Base-by-base conservation (phyloP, 1,140 invertebrate genomes). In the Hyposmocoma kahamanoa region DNA sequence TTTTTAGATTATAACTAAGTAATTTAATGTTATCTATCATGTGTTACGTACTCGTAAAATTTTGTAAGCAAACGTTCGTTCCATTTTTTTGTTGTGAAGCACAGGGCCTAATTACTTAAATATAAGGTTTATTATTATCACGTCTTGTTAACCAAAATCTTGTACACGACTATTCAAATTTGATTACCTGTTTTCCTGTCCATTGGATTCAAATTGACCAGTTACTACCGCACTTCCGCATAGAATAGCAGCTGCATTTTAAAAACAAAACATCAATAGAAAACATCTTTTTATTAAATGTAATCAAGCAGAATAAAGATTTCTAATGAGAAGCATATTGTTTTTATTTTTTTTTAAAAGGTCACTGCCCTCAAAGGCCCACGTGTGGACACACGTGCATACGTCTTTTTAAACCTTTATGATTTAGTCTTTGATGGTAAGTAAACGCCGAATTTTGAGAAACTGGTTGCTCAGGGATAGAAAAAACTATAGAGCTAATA, bases 371-470 rank as follows among this genome's bases (percentile, higher is more conserved):
- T 26, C 13, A n/a, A n/a, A n/a, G 32, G 15, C 15, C 32, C 32
- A 36, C 32, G 32, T 36, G 70, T 66, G 66, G 56, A 55, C 61
- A 68, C 74, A 78, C 74, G 74, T 78, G 74, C 38, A 41, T 28
- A 59, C 44, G 54, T 54, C 48, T 57, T 58, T 70, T 72, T 72
- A 61, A 66, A 68, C 62, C 65, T 68, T 71, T 72, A 62, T 63
- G 56, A 59, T 47, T 43, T 34, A 45, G 42, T 49, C 53, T 54
- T 54, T 68, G 67, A 67, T 67, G 50, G 56, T 66, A 69, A 72
- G 63, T 72, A 72, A 69, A 59, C 53, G 67, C 65, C 53, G 63
- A 72, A 70, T 75, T 73, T 72, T 48, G 67, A 68, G 65, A 72
- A 69, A 68, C 70, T 69, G 70, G 61, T 56, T 63, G 58, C 53